Base-by-base conservation (phyloP, 2,797 vertebrate genomes). In the Arctocebus calabarensis region DNA sequence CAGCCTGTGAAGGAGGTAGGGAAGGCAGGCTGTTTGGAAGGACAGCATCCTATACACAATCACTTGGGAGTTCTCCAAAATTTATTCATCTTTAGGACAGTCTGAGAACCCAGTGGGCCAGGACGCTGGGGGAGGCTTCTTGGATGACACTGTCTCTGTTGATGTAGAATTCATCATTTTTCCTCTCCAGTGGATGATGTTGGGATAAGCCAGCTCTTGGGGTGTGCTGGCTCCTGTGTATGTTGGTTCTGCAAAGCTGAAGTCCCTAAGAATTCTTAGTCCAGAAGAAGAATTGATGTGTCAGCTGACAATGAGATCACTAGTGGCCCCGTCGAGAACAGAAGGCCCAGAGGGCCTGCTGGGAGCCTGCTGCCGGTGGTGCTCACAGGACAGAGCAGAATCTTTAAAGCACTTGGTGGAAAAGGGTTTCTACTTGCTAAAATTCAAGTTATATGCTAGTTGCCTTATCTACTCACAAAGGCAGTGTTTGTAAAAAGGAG, bases 241-340 rank as follows among this genome's bases (percentile, higher is more conserved):
- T 66, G 34, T 79, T 6, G 13, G 32, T 34, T 85, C 2, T 32
- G 34, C 19, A n/a, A 74, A 92, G 27, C 34, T 70, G 40, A 82
- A 75, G 81, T 8, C 27, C 25, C 37, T 55, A 14, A 45, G 45
- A 29, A 37, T 62, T 87, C 29, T 37, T 8, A 27, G 68, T 34
- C 19, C 74, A 61, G 37, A 7, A 20, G 52, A 68, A 91, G n/a
- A 13, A 6, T 40, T 19, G 14, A 34, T 32, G 5, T 40, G 11
- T 57, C 34, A 17, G 27, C 8, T 12, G 17, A 29, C 48, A 25
- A n/a, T 32, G n/a, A 40, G 23, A 45, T 22, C 1, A 20, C 22
- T 22, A 0, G 20, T 0, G 22, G 10, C 5, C 19, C 22, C 3
- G 1, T 6, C 45, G 14, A 2, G 59, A 59, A 13, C 10, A 25